Evolutionary conservation across 2,797 vertebrate species (phyloP).

Genomic region (Propithecus perrieri): DNA sequence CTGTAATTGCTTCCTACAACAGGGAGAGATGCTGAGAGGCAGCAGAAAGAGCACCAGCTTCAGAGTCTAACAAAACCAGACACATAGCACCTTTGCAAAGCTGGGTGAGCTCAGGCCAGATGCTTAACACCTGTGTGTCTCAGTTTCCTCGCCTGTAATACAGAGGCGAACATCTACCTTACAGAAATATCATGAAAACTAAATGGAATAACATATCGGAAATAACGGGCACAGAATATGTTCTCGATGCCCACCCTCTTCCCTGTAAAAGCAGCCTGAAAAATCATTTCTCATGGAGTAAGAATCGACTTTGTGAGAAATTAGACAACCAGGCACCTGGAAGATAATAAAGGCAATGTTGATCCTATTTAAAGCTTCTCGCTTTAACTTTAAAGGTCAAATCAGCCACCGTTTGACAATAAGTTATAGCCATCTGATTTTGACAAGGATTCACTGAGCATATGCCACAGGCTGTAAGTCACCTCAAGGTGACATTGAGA

Average conservation of each 20-base stretch:
- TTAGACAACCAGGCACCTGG: neutral
- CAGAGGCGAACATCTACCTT: neutral
- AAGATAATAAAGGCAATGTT: neutral
- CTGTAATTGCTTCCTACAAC: constrained; percentile 34
- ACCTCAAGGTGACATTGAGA: neutral
- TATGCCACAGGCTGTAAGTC: neutral
- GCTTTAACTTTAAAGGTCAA: neutral
- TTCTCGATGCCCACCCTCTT: neutral
- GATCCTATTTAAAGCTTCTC: neutral
- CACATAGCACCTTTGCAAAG: neutral
- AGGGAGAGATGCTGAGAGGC: neutral
- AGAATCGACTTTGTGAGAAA: neutral
- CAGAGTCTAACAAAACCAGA: neutral
- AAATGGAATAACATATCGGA: neutral
- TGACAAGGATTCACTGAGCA: neutral
- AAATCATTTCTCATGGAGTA: neutral
- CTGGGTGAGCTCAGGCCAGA: fast-evolving
- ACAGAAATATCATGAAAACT: neutral
- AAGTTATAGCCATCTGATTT: neutral
- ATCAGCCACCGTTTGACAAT: neutral
- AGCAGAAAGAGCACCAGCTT: neutral
- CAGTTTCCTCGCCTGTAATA: neutral
- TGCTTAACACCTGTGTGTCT: neutral
- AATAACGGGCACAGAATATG: neutral
- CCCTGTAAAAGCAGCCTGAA: neutral